Conservation (phyloP, 2,113 vertebrate species). For the Delphinus delphis region DNA sequence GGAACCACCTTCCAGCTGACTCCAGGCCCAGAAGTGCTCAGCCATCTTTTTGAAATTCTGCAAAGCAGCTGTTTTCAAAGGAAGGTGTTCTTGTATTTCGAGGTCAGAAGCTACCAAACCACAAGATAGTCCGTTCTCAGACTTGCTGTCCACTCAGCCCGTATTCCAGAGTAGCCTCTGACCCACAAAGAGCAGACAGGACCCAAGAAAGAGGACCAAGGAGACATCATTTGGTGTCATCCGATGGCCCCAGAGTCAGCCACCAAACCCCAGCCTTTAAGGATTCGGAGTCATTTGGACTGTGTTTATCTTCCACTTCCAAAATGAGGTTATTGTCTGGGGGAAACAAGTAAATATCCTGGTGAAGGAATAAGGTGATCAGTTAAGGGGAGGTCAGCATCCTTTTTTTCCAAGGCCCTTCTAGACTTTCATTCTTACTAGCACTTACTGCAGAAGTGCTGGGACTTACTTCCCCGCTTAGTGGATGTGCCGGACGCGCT, state of each 20-base stretch:
- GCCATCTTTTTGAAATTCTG: constrained; percentile 70
- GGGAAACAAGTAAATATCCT: background rate
- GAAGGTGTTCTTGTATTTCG: constrained; percentile 76
- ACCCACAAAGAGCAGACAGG: constrained; percentile 74
- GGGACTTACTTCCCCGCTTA: background rate
- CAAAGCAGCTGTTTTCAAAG: constrained; percentile 70
- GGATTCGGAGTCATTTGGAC: constrained; percentile 61
- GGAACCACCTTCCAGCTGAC: background rate
- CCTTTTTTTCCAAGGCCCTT: background rate
- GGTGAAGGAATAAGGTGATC: background rate
- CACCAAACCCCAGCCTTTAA: constrained; percentile 52
- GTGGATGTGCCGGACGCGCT: fast-evolving
- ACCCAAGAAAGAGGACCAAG: constrained; percentile 58
- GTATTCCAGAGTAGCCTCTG: constrained; percentile 77
- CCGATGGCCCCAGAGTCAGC: constrained; percentile 28
- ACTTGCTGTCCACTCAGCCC: constrained; percentile 76
- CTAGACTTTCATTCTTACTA: background rate
- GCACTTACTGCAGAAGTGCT: background rate
- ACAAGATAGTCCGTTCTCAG: constrained; percentile 80
- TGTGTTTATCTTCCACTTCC: background rate
- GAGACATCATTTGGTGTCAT: background rate
- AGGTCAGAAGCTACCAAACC: constrained; percentile 81
- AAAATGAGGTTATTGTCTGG: background rate
- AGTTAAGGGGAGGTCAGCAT: background rate
- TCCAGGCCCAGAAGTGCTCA: background rate